Percentiles rank a stretch among this genome's conserved stretches.
These are phyloP conservation scores for Cercocebus atys DNA, from an alignment of 2,113 vertebrate genomes.

Conservation along the genomic window DNA sequence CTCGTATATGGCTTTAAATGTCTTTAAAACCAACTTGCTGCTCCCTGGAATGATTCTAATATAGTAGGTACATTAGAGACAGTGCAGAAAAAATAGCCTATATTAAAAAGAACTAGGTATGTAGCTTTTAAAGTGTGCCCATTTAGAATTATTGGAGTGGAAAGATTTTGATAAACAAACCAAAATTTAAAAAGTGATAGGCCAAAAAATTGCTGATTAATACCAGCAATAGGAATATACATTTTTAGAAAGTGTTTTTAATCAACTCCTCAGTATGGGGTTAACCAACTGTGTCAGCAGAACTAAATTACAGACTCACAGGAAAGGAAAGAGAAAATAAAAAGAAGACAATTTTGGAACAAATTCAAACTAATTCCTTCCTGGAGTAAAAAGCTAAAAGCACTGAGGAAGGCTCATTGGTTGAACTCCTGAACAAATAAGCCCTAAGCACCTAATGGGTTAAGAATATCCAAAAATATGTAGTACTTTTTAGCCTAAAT, in stretches of 20 bases:
- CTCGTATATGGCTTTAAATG: neutral
- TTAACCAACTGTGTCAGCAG: conserved; percentile 69
- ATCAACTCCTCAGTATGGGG: conserved; percentile 46
- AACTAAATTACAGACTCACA: conserved; percentile 66
- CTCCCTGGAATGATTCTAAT: neutral
- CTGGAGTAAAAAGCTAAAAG: conserved; percentile 24
- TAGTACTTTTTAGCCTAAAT: neutral
- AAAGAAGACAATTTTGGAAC: conserved; percentile 60
- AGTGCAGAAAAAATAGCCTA: neutral
- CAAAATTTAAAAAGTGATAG: neutral
- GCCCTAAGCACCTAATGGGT: neutral
- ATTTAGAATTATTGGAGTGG: neutral
- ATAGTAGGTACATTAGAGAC: neutral
- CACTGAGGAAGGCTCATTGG: neutral
- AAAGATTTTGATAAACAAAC: conserved; percentile 46
- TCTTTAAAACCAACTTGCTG: neutral
- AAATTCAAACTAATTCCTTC: conserved; percentile 53
- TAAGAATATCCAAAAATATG: neutral
- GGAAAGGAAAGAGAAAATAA: conserved; percentile 59
- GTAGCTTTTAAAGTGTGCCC: neutral
- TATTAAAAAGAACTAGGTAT: neutral
- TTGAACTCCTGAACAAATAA: neutral
- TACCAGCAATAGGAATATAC: neutral
- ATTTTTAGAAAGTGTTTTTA: conserved; percentile 71
- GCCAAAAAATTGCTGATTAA: neutral